Evolutionary conservation across 2,888 invertebrate species (phyloP), one percentile per base, ranked within the genome.

Genomic region (Isotomurus palustris): DNA sequence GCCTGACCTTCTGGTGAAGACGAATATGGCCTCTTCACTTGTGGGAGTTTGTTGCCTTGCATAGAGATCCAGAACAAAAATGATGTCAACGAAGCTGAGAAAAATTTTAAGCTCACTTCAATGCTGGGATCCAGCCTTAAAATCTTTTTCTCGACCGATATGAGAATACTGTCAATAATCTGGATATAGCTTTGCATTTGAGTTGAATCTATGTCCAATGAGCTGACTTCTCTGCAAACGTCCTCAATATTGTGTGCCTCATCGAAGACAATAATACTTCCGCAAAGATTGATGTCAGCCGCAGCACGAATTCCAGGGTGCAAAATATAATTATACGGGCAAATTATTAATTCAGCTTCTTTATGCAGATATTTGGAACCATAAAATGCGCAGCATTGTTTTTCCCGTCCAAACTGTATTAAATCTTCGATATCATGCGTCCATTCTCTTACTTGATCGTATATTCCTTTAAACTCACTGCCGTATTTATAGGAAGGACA

Each of bases 231-330:
- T 17, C 79, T 66, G 2, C 78, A 75, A 14, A 75, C 73, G 72
- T 80, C 80, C 71, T 82, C 81, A 19, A 81, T 78, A 69, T 81
- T 82, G 72, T 82, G 81, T 1, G 79, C 81, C 71, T 81, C 81
- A 65, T 81, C 81, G 49, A 81, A 71, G 24, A 81, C 76, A 2
- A 81, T 68, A 12, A 81, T 73, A 55, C 76, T 73, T 38, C 75
- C 74, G 35, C 73, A 75, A 35, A 80, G 62, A 49, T 69, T 69
- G 19, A 80, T 76, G 22, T 59, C 73, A 61, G 76, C 75, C 55
- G 69, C 68, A 28, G 73, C 69, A 58, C 78, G 67, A 52, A 78
- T 76, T 8, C 72, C 60, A 1, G 78, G 76, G 68, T 79, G 78
- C 10, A 82, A 73, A 19, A 81, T 72, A 67, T 82, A 82, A 69